Evolutionary conservation across 1,140 invertebrate genomes (phyloP).

Genomic region (Sycobia sp.): DNA sequence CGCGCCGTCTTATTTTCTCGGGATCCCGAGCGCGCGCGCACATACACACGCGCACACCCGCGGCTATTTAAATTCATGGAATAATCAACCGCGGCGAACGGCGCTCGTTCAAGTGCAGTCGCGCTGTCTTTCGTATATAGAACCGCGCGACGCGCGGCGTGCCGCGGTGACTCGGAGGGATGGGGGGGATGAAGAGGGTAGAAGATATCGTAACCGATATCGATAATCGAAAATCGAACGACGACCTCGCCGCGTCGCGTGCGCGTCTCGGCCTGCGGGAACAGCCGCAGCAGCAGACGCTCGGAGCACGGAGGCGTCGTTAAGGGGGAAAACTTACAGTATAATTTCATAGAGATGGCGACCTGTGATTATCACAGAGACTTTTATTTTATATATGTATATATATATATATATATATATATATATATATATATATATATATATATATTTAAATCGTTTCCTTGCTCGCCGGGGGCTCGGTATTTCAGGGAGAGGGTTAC

Average conservation of each 20-base stretch:
- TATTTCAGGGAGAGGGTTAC: too few species aligned
- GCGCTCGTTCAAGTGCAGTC: too few species aligned
- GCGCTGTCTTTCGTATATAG: not conserved
- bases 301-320: not conserved
- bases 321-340: constrained; percentile 21
- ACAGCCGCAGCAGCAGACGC: not conserved
- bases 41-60: not conserved
- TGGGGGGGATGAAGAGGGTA: not conserved
- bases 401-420: too few species aligned
- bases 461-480: too few species aligned
- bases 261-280: too few species aligned
- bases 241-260: not conserved
- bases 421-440: too few species aligned
- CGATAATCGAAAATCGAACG: constrained; percentile 26
- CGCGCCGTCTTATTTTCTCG: not conserved
- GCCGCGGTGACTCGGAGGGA: too few species aligned
- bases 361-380: too few species aligned
- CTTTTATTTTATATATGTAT: too few species aligned
- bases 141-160: not conserved
- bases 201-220: constrained; percentile 5
- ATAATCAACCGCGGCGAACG: constrained; percentile 37
- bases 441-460: too few species aligned
- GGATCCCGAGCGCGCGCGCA: not conserved
- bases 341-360: constrained; percentile 20
- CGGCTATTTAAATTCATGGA: constrained; percentile 41